Conservation (phyloP, 35 echinoderm and acorn worm species). For the Lytechinus variegatus region DNA sequence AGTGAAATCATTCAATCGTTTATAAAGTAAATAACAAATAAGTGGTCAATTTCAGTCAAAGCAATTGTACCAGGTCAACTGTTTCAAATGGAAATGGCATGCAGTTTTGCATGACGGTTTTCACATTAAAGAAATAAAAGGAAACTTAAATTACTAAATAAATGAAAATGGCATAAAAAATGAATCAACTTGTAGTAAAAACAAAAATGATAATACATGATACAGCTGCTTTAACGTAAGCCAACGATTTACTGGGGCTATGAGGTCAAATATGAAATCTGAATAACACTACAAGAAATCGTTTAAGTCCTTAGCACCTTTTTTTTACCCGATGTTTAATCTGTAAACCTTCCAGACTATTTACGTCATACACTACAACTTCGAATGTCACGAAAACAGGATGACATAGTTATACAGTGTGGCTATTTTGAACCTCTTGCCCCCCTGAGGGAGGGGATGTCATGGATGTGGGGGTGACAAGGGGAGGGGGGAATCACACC, state of each 20-base stretch:
- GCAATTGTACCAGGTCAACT: too few relatives aligned
- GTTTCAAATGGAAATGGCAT: too few relatives aligned
- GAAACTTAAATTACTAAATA: not conserved
- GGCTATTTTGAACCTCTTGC: slow-evolving; percentile 18
- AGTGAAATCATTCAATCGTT: too few relatives aligned
- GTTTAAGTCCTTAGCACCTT: not conserved
- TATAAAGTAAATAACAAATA: too few relatives aligned
- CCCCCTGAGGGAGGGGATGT: slow-evolving; percentile 14
- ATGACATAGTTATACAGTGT: slow-evolving; percentile 15
- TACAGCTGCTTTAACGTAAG: not conserved
- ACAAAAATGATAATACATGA: too few relatives aligned
- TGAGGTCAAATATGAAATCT: not conserved
- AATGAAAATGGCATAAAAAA: not conserved
- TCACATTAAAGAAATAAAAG: too few relatives aligned
- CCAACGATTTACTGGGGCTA: not conserved
- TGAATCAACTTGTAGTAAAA: too few relatives aligned
- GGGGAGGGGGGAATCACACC: not conserved
- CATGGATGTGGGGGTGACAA: not conserved
- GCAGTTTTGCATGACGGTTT: too few relatives aligned
- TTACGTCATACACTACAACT: not conserved
- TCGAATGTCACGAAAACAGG: slow-evolving; percentile 34
- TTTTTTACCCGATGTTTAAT: not conserved
- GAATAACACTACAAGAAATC: not conserved
- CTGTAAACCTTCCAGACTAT: not conserved
- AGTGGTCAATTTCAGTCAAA: too few relatives aligned